These are phyloP conservation scores for Graptemys geographica DNA, from an alignment of 2,797 vertebrate species.

Conservation along the genomic window DNA sequence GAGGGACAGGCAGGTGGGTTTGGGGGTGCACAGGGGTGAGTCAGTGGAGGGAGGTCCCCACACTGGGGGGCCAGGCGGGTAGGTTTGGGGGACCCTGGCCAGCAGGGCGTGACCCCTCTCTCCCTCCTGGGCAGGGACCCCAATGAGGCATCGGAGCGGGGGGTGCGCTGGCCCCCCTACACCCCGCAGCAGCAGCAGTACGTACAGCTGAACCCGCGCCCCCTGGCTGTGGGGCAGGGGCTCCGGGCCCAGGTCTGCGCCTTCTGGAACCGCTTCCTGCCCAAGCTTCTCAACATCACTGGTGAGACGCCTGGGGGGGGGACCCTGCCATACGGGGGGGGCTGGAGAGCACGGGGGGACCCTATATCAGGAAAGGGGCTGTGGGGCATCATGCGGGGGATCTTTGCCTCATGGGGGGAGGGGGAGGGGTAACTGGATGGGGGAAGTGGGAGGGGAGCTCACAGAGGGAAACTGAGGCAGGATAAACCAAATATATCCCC, in stretches of 20 bases:
- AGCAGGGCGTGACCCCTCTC: not conserved
- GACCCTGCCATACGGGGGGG: too few relatives aligned
- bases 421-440: not conserved
- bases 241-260: conserved; percentile 89
- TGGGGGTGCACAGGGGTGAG: too few relatives aligned
- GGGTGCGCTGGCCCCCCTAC: conserved; percentile 88
- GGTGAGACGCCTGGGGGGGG: conserved; percentile 76
- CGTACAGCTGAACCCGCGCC: conserved; percentile 85
- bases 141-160: conserved; percentile 76
- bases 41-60: too few relatives aligned
- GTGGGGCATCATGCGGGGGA: too few relatives aligned
- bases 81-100: not conserved
- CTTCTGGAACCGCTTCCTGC: conserved; percentile 94
- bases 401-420: not conserved
- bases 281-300: conserved; percentile 92
- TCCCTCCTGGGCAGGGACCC: conserved; percentile 84
- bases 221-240: conserved; percentile 85
- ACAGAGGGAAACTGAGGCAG: not conserved
- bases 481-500: conserved; percentile 15
- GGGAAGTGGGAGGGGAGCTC: not conserved
- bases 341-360: not conserved
- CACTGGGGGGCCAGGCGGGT: not conserved
- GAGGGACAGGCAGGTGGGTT: not conserved
- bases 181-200: conserved; percentile 86
- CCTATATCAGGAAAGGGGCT: too few relatives aligned